phyloP scores from a whole-genome alignment of 2,888 invertebrate genomes.

The Eucera pruinosa region DNA sequence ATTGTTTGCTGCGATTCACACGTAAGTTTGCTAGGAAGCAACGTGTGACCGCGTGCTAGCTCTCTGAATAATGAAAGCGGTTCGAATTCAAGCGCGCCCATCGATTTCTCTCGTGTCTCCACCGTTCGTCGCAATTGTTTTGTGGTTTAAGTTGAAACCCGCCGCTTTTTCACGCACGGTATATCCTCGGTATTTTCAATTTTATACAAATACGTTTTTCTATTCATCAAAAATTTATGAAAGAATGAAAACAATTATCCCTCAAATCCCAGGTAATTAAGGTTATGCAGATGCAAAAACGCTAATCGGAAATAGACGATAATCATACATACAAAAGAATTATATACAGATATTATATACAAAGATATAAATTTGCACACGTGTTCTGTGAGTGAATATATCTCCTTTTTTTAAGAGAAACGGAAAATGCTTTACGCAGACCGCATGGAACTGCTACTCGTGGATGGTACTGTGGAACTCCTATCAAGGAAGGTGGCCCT shows the following conservation, averaged over 20 bases:
- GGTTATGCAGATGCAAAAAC: neutral
- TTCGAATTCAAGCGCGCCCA: conserved; percentile 58
- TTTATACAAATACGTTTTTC: neutral
- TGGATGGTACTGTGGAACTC: no score
- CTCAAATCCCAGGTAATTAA: neutral
- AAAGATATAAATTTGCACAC: no score
- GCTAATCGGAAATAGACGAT: no score
- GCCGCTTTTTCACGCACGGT: neutral
- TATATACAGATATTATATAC: no score
- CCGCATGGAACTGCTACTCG: no score
- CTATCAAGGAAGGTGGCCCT: no score
- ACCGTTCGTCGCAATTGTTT: conserved; percentile 39
- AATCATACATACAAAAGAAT: no score
- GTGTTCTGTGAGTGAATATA: no score
- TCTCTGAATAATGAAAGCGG: conserved; percentile 73
- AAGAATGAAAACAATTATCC: no score
- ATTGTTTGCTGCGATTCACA: conserved; percentile 51
- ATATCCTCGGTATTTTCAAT: neutral
- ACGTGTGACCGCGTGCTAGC: conserved; percentile 63
- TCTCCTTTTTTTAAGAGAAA: no score
- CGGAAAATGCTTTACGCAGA: no score
- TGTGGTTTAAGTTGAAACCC: conserved; percentile 36
- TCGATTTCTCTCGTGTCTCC: conserved; percentile 45
- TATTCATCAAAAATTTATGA: neutral
- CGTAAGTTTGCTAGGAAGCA: conserved; percentile 54